A percentile compares a stretch with the other conserved stretches of the same genome.
These are phyloP conservation scores for Bombus ignitus DNA, from an alignment of 1,140 invertebrate species.

Conservation along the genomic window DNA sequence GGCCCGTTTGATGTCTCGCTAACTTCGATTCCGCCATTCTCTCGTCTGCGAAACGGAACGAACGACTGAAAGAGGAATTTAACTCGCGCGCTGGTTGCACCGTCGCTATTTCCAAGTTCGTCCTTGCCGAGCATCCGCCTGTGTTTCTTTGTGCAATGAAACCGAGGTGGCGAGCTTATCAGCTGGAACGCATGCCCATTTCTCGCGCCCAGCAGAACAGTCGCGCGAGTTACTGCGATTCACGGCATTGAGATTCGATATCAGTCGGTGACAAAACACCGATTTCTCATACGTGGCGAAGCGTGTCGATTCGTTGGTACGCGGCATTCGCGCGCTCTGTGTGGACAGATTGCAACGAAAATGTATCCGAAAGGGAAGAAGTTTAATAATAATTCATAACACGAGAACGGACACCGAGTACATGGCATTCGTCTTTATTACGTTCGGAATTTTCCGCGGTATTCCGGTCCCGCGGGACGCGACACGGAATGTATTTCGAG, in stretches of 20 bases:
- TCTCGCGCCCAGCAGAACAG: not conserved
- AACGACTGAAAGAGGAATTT: conserved; percentile 3
- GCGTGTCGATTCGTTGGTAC: not conserved
- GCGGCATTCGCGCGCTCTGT: too few species aligned
- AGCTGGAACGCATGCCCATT: not conserved
- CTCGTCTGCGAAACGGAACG: not conserved
- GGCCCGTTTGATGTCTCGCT: not conserved
- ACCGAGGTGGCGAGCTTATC: conserved; percentile 3
- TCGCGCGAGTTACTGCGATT: not conserved
- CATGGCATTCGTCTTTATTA: conserved; percentile 35
- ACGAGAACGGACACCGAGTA: not conserved
- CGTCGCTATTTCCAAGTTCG: not conserved
- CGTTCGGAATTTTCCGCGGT: conserved; percentile 22
- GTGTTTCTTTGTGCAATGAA: conserved; percentile 10
- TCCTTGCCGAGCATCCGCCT: not conserved
- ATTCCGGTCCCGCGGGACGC: not conserved
- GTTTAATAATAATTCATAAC: conserved; percentile 20
- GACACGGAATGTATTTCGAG: not conserved
- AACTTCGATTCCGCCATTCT: not conserved
- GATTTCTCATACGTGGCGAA: not conserved
- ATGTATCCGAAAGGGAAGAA: conserved; percentile 7
- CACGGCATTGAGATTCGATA: conserved; percentile 22
- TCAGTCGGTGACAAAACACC: not conserved
- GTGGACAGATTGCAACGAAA: not conserved
- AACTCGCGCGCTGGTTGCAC: not conserved